phyloP scores from a whole-genome alignment of 2,888 invertebrate species.

The Amphimallon solstitiale region DNA sequence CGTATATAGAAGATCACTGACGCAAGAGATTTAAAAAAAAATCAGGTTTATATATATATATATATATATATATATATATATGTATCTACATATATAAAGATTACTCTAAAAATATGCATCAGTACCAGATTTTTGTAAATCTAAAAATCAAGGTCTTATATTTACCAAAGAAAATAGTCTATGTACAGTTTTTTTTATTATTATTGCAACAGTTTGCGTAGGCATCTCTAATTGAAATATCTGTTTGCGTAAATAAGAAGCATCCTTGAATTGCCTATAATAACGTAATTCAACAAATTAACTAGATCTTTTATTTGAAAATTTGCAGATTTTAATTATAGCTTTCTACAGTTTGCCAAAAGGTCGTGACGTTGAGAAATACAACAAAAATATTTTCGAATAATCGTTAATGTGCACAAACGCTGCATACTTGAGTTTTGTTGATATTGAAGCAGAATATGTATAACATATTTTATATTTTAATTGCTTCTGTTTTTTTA shows the following conservation, averaged over 20 bases:
- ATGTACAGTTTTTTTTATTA: no score
- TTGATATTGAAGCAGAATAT: neutral
- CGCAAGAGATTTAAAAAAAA: neutral
- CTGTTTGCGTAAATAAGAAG: neutral
- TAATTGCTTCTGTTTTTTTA: neutral
- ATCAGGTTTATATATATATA: neutral
- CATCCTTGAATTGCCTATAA: neutral
- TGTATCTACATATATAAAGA: neutral
- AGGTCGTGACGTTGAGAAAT: slow-evolving; percentile 27
- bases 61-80: neutral
- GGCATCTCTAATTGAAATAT: neutral
- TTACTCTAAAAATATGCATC: neutral
- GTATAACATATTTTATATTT: neutral
- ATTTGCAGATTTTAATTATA: slow-evolving; percentile 25
- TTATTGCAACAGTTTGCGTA: no score
- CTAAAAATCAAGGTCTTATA: neutral
- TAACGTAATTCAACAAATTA: neutral
- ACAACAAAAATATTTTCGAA: slow-evolving; percentile 5
- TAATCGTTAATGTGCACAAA: neutral
- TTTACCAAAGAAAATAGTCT: neutral
- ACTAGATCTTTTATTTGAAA: slow-evolving; percentile 11
- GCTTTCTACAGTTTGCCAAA: slow-evolving; percentile 27
- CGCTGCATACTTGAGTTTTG: no score
- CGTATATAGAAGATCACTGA: neutral
- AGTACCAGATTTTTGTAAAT: neutral